Conservation (phyloP, 2,113 vertebrate species). For the Chionis minor region DNA sequence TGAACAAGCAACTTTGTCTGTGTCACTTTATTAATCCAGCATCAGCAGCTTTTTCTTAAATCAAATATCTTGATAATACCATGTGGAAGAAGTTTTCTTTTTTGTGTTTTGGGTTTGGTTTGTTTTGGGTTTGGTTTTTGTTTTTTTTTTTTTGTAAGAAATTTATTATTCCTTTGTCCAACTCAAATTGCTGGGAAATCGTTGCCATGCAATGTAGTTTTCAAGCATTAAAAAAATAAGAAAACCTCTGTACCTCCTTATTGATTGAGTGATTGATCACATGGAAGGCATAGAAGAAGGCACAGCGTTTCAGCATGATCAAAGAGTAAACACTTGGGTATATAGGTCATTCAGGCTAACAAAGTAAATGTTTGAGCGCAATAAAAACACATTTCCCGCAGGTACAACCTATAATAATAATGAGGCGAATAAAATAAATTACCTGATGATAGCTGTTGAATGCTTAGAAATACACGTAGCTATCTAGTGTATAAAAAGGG, state of each 20-base stretch:
- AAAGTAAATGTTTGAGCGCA: constrained; percentile 35
- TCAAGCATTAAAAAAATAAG: background rate
- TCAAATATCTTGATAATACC: background rate
- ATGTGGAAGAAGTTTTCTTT: background rate
- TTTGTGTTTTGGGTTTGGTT: background rate
- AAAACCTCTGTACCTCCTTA: background rate
- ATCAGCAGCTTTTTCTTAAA: background rate
- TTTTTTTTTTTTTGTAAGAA: background rate
- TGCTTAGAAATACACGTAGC: background rate
- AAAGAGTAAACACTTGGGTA: background rate
- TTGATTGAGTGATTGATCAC: background rate
- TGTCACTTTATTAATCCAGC: background rate
- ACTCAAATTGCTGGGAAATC: background rate
- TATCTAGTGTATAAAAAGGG: background rate
- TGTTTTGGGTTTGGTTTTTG: no score
- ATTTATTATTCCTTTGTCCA: background rate
- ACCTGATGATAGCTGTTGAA: background rate
- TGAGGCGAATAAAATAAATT: constrained; percentile 21
- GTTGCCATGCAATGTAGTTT: background rate
- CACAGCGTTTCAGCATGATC: background rate
- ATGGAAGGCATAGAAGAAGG: background rate
- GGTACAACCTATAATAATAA: constrained; percentile 20
- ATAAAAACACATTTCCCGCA: constrained; percentile 19
- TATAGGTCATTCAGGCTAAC: background rate
- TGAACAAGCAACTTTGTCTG: fast-evolving